Conservation (phyloP, 2,113 vertebrate species). For the Deroptyus accipitrinus region DNA sequence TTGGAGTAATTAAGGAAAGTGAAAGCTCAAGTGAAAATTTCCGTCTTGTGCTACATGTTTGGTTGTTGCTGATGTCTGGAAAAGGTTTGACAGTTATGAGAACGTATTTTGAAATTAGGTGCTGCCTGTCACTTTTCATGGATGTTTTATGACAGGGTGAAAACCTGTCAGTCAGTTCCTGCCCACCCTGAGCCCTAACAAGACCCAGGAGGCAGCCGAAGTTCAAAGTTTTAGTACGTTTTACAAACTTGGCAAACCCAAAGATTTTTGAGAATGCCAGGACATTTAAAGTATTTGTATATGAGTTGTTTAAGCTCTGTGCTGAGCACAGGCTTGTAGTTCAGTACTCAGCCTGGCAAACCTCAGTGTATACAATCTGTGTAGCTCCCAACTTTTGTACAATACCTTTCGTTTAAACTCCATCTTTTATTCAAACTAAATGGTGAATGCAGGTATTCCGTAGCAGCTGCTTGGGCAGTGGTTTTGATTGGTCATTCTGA, state of each 20-base stretch:
- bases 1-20: not conserved
- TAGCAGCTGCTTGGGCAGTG: not conserved
- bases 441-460: not conserved
- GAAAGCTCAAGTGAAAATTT: not conserved
- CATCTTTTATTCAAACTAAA: not conserved
- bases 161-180: not conserved
- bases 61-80: not conserved
- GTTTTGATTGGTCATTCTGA: not conserved
- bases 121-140: not conserved
- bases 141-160: not conserved
- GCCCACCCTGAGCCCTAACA: not conserved
- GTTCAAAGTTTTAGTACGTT: not conserved
- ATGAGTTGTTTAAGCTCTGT: not conserved
- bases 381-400: not conserved
- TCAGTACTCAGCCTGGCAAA: not conserved
- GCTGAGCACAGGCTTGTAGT: not conserved
- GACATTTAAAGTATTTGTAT: not conserved
- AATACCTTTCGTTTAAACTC: not conserved
- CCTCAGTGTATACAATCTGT: fast-evolving
- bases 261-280: not conserved
- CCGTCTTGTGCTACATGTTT: not conserved
- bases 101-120: not conserved
- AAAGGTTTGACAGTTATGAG: not conserved
- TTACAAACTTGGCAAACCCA: not conserved
- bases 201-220: not conserved